Evolutionary conservation across 1,140 invertebrate species (phyloP), one percentile per base, ranked within the genome.

Genomic region (Pseudachorutes palmiensis): DNA sequence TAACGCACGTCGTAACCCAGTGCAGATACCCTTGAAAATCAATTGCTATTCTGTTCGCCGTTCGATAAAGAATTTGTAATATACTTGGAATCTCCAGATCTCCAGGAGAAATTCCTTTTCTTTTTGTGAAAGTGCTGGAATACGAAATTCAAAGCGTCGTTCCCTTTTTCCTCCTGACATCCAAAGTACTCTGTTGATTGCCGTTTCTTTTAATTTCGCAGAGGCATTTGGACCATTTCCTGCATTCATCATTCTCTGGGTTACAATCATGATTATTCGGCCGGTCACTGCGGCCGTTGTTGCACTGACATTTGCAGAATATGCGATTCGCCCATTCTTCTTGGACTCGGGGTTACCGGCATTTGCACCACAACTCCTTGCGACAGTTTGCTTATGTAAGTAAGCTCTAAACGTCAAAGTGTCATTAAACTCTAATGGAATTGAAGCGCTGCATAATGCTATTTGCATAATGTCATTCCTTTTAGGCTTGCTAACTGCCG

Each of bases 191-290:
- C 24, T 61, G 5, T 57, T 9, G 24, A 61, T 61, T 29, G 31
- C 31, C 24, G 5, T 32, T 63, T 63, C 45, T n/a, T 45, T 12
- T 24, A 9, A 29, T 30, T 55, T 64, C 62, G 12, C 51, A 70
- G 85, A 87, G 29, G 88, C 91, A 32, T 94, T 94, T 77, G 92
- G 92, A 1, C 87, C 89, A n/a, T 79, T 96, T 14, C 86, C 89
- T 0, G 92, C 88, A 1, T 97, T 96, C 76, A 78, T 95, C 22
- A 83, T 88, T 61, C 79, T 95, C 26, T 97, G 93, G 93, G 87
- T 93, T 32, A 89, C 89, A 2, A 78, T 91, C 61, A 80, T 92
- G 30, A 89, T 93, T 70, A 90, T 95, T 66, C 82, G 91, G 70
- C 91, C 90, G 1, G 86, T 85, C 5, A 89, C 89, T 1, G 85